Evolutionary conservation across 2,113 vertebrate genomes (phyloP), one percentile per base, ranked within the genome.

Genomic region (Cathartes aura): DNA sequence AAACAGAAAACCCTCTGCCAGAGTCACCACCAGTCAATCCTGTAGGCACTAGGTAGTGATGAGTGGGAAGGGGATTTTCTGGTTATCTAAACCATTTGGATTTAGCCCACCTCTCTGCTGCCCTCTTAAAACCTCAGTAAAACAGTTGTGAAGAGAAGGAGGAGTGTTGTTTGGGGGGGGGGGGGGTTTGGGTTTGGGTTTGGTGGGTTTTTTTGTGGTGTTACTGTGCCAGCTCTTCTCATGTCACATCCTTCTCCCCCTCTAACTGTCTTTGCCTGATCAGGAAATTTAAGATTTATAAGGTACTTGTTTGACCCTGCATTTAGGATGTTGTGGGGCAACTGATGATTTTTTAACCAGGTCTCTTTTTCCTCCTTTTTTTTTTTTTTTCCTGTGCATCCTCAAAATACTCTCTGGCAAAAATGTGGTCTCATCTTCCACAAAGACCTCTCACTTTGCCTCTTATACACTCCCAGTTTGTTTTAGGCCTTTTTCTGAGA

Each of bases 401-500:
- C 26, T 94, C 23, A 74, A 81, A 90, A 74, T 89, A 87, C 22
- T 84, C 73, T 62, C 36, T 85, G 22, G 21, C 32, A 66, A 81
- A 91, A 82, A 62, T 20, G 26, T 47, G 24, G 30, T 30, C 62
- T 80, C 4, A 1, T 75, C 45, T 86, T 93, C 63, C 47, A 88
- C 22, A 84, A 26, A 90, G 67, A 72, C 52, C 52, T 95, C 73
- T 82, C 45, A 48, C n/a, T 85, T 89, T 85, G 38, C 36, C 48
- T 79, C 48, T 75, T 87, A 40, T 10, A 43, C 6, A 21, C 19
- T 82, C 42, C 3, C n/a, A 43, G 14, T 76, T 90, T 89, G 52
- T n/a, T 94, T 94, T 48, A 85, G 70, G 48, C 45, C 27, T 53
- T 63, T 52, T 90, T 87, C 30, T 79, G 70, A 91, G n/a, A 72